phyloP scores from a whole-genome alignment of 2,888 invertebrate genomes.

The Callinectes sapidus region DNA sequence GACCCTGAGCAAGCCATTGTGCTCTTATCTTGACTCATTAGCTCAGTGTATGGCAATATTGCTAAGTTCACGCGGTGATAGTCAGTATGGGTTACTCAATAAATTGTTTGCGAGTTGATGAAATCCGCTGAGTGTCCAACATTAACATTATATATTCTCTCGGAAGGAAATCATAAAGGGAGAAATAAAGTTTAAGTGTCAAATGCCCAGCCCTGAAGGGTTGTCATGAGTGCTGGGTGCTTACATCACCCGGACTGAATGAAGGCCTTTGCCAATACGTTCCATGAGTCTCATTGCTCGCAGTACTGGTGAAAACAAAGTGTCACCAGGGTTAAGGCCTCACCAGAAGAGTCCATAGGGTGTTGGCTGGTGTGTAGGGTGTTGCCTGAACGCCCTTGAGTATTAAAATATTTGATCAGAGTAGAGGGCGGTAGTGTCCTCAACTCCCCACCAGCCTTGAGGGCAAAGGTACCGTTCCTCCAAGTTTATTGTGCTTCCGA shows the following conservation, averaged over 20 bases:
- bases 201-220: not conserved
- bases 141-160: not conserved
- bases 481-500: constrained; percentile 21
- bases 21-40: not conserved
- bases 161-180: not conserved
- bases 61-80: not conserved
- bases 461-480: constrained; percentile 25
- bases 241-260: not conserved
- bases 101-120: not conserved
- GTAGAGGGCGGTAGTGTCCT: constrained; percentile 32
- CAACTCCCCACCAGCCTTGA: constrained; percentile 2
- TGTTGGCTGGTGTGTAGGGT: constrained; percentile 14
- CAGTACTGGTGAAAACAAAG: not conserved
- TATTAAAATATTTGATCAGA: constrained; percentile 24
- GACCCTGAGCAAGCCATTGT: not conserved
- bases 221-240: not conserved
- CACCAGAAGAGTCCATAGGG: not conserved
- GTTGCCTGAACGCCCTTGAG: constrained; percentile 36
- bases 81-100: not conserved
- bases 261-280: not conserved
- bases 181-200: not conserved
- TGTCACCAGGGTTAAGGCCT: not conserved
- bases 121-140: not conserved
- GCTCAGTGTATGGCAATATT: not conserved
- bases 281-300: not conserved